Evolutionary conservation across 2,888 invertebrate genomes (phyloP).

Genomic region (Buathra laborator): DNA sequence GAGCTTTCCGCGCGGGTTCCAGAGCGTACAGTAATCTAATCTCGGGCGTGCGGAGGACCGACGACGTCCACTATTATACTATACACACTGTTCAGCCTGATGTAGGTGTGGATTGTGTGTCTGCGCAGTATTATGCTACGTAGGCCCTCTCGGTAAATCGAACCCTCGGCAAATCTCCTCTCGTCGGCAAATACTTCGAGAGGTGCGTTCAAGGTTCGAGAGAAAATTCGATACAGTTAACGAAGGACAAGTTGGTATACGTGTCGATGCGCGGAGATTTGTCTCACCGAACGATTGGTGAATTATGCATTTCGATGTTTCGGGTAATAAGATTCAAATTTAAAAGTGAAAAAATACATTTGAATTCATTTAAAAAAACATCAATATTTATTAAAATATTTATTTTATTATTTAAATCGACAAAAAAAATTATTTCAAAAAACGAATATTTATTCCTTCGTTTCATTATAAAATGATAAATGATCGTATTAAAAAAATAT

Average conservation of each 20-base stretch:
- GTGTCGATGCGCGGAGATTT: not conserved
- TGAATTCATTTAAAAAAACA: no score
- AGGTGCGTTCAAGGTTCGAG: constrained; percentile 60
- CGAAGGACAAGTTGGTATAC: constrained; percentile 51
- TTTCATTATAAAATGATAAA: no score
- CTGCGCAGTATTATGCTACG: constrained; percentile 54
- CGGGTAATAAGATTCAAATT: no score
- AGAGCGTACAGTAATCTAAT: constrained; percentile 62
- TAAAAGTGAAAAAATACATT: not conserved
- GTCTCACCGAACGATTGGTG: not conserved
- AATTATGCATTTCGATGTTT: not conserved
- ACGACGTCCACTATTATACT: constrained; percentile 51
- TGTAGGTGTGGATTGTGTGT: constrained; percentile 22
- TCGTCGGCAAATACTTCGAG: constrained; percentile 61
- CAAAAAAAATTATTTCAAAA: no score
- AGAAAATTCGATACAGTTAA: constrained; percentile 61
- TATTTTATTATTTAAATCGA: no score
- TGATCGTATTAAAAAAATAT: no score
- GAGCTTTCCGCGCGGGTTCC: constrained; percentile 65
- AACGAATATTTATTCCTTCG: no score
- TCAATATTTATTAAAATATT: no score
- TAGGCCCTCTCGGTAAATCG: constrained; percentile 50
- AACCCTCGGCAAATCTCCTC: constrained; percentile 50
- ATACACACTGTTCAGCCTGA: not conserved
- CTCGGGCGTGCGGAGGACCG: constrained; percentile 64